phyloP scores from a whole-genome alignment of 2,113 vertebrate genomes.

The Pelusios castaneus region DNA sequence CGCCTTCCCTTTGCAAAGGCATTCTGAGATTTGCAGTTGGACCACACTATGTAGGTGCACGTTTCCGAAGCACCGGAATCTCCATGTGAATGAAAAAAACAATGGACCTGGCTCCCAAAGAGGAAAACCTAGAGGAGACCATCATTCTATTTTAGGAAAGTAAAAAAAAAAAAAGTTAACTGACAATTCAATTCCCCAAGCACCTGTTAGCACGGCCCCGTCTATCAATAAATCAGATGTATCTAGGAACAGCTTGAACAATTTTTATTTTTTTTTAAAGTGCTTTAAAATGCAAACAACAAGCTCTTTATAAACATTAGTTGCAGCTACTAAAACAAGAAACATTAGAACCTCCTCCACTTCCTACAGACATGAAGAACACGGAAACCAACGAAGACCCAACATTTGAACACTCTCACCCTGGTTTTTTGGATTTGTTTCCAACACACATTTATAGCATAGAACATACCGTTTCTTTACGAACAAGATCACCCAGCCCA shows the following conservation, averaged over 20 bases:
- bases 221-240: conserved; percentile 56
- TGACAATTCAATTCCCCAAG: conserved; percentile 41
- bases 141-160: background rate
- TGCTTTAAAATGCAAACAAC: conserved; percentile 81
- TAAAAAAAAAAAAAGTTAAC: background rate
- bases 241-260: conserved; percentile 74
- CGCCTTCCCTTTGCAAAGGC: background rate
- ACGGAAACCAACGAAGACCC: background rate
- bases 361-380: background rate
- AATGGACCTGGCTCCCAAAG: background rate
- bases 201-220: conserved; percentile 60
- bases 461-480: background rate
- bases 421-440: background rate
- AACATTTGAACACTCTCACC: fast-evolving
- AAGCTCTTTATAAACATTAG: conserved; percentile 81
- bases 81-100: background rate
- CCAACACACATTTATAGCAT: background rate
- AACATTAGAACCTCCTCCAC: conserved; percentile 60
- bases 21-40: background rate
- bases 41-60: background rate
- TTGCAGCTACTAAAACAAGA: conserved; percentile 73
- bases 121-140: background rate
- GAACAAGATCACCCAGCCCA: background rate
- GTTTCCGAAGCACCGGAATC: background rate
- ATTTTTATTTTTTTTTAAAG: conserved; percentile 80